Conservation (phyloP, 2,888 invertebrate species). For the Tetragonisca angustula region DNA sequence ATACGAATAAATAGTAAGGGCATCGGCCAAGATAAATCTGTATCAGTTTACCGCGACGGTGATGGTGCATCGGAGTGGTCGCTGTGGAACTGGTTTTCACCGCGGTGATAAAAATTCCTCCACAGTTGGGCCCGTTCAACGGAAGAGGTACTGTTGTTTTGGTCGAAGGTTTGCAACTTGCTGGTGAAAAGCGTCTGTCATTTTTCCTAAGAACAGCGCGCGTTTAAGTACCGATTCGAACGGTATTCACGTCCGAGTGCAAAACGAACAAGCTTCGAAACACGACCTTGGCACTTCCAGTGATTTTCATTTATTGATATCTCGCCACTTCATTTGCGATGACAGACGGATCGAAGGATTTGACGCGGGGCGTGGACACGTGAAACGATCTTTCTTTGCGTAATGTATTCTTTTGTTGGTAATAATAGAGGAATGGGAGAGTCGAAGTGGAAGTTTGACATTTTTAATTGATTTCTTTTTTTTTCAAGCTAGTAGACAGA, state of each 20-base stretch:
- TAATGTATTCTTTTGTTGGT: not conserved
- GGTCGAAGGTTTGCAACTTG: constrained; percentile 3
- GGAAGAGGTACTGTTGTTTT: constrained; percentile 21
- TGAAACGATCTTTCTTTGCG: not conserved
- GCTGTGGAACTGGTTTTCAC: constrained; percentile 47
- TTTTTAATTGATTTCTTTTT: too few species aligned
- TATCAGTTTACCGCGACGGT: constrained; percentile 47
- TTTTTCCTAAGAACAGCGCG: not conserved
- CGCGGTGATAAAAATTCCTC: constrained; percentile 7
- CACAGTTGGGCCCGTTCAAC: not conserved
- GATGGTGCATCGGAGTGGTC: constrained; percentile 24
- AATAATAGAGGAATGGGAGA: not conserved
- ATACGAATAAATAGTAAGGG: constrained; percentile 54
- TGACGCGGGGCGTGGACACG: not conserved
- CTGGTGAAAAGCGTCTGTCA: not conserved
- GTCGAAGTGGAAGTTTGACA: not conserved
- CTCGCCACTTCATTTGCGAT: not conserved
- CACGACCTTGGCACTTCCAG: not conserved
- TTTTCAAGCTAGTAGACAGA: too few species aligned
- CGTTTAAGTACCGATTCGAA: constrained; percentile 20
- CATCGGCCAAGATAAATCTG: constrained; percentile 56
- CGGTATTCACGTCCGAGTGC: not conserved
- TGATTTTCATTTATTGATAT: not conserved
- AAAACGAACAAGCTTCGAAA: not conserved
- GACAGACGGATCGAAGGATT: not conserved